These are phyloP conservation scores for Melipona quadrifasciata DNA, from an alignment of 1,140 invertebrate species.

Conservation along the genomic window DNA sequence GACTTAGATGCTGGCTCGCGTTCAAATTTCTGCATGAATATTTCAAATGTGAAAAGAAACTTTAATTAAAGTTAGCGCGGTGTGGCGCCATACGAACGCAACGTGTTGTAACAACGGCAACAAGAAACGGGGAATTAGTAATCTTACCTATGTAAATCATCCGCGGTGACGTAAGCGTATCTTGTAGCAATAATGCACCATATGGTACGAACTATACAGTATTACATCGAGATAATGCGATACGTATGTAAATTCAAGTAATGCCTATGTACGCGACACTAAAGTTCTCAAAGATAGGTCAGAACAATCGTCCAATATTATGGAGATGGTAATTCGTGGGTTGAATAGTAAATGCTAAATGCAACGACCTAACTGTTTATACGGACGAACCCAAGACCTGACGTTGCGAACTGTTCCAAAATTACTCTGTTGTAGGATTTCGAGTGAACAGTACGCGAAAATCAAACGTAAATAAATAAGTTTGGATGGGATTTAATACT, in stretches of 20 bases:
- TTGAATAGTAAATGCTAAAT: conserved; percentile 5
- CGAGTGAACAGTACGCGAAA: too few relatives aligned
- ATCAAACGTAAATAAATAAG: background rate
- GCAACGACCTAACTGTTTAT: background rate
- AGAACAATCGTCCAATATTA: conserved; percentile 15
- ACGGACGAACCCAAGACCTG: background rate
- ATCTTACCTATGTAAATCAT: conserved; percentile 34
- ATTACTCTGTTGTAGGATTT: background rate
- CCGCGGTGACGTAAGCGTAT: conserved; percentile 13
- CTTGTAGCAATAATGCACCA: conserved; percentile 45
- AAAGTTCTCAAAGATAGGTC: conserved; percentile 42
- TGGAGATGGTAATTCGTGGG: conserved; percentile 4
- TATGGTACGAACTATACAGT: conserved; percentile 29
- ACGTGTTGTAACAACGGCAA: background rate
- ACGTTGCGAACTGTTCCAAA: too few relatives aligned
- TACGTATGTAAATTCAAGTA: conserved; percentile 47
- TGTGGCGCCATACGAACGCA: background rate
- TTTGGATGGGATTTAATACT: too few relatives aligned
- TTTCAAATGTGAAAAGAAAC: background rate
- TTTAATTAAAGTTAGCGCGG: background rate
- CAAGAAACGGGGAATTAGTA: conserved; percentile 7
- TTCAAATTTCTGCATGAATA: background rate
- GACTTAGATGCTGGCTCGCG: too few relatives aligned
- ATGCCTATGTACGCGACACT: conserved; percentile 19
- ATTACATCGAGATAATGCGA: conserved; percentile 46